These are phyloP conservation scores for Lomographa bimaculata DNA, from an alignment of 2,888 invertebrate genomes.

Conservation along the genomic window DNA sequence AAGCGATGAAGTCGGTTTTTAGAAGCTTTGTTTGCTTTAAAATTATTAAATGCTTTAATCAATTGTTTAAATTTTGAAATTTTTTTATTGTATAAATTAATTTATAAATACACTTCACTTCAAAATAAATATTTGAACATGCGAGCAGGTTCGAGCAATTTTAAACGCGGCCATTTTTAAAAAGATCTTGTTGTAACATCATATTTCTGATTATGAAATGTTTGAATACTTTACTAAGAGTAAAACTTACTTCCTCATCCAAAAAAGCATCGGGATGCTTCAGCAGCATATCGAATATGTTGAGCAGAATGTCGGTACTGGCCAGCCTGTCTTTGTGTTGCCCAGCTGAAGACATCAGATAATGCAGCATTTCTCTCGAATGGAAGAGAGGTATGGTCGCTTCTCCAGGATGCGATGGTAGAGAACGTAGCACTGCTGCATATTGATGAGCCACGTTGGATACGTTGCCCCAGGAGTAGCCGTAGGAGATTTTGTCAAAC, in stretches of 20 bases:
- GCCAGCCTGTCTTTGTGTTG: slow-evolving; percentile 64
- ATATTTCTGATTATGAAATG: too few species aligned
- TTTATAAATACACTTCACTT: too few species aligned
- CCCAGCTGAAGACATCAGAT: slow-evolving; percentile 66
- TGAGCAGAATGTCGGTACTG: slow-evolving; percentile 86
- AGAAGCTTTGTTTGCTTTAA: too few species aligned
- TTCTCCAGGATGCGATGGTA: slow-evolving; percentile 85
- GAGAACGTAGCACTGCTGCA: slow-evolving; percentile 77
- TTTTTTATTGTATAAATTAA: too few species aligned
- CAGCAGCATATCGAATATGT: slow-evolving; percentile 70
- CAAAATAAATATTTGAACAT: too few species aligned
- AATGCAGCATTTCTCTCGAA: slow-evolving; percentile 82
- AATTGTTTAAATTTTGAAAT: too few species aligned
- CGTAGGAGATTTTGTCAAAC: slow-evolving; percentile 79
- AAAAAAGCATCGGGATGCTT: slow-evolving; percentile 86
- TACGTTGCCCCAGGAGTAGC: slow-evolving; percentile 85
- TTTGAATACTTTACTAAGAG: too few species aligned
- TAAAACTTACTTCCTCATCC: slow-evolving; percentile 87
- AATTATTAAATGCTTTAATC: neutral
- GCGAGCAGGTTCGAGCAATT: too few species aligned
- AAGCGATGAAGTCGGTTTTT: too few species aligned
- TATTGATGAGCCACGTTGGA: slow-evolving; percentile 82
- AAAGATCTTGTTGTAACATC: too few species aligned
- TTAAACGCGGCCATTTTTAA: too few species aligned
- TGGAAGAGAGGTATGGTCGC: slow-evolving; percentile 85